Base-by-base conservation (phyloP, 2,113 vertebrate genomes). In the Merops nubicus region DNA sequence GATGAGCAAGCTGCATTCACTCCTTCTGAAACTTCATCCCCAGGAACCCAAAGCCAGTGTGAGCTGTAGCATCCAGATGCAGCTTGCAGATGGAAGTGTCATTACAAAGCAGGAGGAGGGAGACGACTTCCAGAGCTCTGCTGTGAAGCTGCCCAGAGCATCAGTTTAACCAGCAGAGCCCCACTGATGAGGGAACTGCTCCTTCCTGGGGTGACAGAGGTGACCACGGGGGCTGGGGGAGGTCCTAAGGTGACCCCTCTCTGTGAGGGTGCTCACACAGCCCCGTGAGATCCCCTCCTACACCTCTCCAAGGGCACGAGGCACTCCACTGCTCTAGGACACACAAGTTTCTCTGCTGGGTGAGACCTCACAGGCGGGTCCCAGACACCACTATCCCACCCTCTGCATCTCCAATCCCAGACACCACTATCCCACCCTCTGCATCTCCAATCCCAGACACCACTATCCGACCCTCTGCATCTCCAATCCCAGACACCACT, bases 331-430 rank as follows among this genome's bases (percentile, higher is more conserved):
- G 48, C 6, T 40, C 9, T 0, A 38, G 12, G 17, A 48, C 38
- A 9, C 8, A 51, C 2, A 33, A 19, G 6, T n/a, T 92, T 33
- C 42, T 34, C 53, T 60, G 33, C 22, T 20, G 15, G 56, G 15
- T 19, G 20, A 80, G 72, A 82, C 29, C 33, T 36, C 73, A 38
- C 0, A 2, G 45, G 20, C 0, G 0, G 17, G 18, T n/a, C 28
- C 51, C 51, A 54, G 51, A 15, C 51, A 54, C 28, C 51, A 51
- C 29, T 15, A 11, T 10, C 28, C 43, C 48, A 22, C 40, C 43
- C 12, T 3, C 12, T 60, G 21, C 25, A 50, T 33, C 42, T 33
- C 7, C 23, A 38, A 9, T 28, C 53, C 40, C n/a, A n/a, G n/a
- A n/a, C n/a, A n/a, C n/a, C n/a, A n/a, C n/a, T n/a, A n/a, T n/a